Evolutionary conservation across 1,140 invertebrate genomes (phyloP).

Genomic region (Theocolax elegans): DNA sequence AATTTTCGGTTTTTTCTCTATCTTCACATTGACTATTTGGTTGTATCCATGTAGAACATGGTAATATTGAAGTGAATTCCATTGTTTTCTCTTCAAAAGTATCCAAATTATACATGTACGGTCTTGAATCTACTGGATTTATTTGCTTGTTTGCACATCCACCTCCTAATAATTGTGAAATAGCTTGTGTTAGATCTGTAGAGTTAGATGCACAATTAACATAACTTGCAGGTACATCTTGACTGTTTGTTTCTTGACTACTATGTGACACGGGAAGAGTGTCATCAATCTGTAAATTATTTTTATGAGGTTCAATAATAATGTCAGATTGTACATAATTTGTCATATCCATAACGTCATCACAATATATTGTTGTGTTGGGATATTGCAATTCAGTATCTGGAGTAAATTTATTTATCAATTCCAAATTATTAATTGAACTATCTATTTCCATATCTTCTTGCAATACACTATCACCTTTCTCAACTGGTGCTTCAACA

Average conservation of each 20-base stretch:
- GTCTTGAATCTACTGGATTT: background rate
- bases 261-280: background rate
- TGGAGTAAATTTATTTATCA: background rate
- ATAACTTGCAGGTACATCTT: constrained; percentile 32
- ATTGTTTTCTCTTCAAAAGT: background rate
- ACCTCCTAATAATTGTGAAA: constrained; percentile 1
- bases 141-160: background rate
- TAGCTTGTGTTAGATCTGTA: constrained; percentile 8
- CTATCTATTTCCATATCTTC: constrained; percentile 14
- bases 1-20: constrained; percentile 16
- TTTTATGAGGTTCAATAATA: background rate
- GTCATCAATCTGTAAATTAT: no score
- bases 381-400: background rate
- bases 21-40: background rate
- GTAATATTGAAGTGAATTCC: constrained; percentile 38
- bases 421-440: background rate
- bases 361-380: constrained; percentile 27
- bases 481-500: background rate
- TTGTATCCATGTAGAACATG: constrained; percentile 21
- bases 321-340: background rate
- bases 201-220: background rate
- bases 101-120: background rate
- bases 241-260: background rate
- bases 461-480: background rate
- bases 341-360: constrained; percentile 36